Conservation (phyloP, 30 jellyfish, hydroid and myxozoan genomes). For the Hydractinia echinata region DNA sequence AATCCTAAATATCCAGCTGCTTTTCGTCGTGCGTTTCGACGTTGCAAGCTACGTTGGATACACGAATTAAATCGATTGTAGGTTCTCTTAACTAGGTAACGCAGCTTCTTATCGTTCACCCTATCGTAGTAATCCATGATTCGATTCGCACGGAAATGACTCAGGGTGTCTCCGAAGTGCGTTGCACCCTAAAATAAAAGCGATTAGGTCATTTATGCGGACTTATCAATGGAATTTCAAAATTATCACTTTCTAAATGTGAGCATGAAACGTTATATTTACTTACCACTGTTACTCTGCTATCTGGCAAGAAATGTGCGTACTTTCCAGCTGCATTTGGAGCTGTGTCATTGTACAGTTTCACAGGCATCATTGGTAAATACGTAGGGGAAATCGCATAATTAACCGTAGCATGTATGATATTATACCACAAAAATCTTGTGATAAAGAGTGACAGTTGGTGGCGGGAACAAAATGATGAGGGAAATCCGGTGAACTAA, state of each 20-base stretch:
- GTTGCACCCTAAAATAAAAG: slow-evolving; percentile 1
- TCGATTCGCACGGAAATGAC: slow-evolving; percentile 28
- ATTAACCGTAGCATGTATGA: slow-evolving; percentile 62
- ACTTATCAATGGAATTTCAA: background rate
- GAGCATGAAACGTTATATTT: background rate
- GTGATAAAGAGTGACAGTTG: slow-evolving; percentile 39
- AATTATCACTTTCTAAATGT: no score
- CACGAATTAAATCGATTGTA: background rate
- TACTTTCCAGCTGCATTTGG: slow-evolving; percentile 4
- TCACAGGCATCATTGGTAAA: slow-evolving; percentile 64
- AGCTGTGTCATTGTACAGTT: slow-evolving; percentile 50
- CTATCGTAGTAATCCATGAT: slow-evolving; percentile 7
- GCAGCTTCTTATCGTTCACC: background rate
- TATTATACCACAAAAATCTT: slow-evolving; percentile 49
- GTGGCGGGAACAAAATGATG: slow-evolving; percentile 24
- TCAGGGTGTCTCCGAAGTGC: background rate
- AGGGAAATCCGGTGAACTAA: slow-evolving; percentile 59
- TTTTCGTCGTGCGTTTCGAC: slow-evolving; percentile 18
- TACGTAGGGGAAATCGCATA: slow-evolving; percentile 54
- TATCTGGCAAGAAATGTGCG: slow-evolving; percentile 8
- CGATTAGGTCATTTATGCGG: background rate
- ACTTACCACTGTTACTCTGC: slow-evolving; percentile 47
- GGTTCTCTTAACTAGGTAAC: background rate
- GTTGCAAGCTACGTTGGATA: background rate
- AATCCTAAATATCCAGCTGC: slow-evolving; percentile 56